These are phyloP conservation scores for Hestina assimilis DNA, from an alignment of 1,140 invertebrate species.

Conservation along the genomic window DNA sequence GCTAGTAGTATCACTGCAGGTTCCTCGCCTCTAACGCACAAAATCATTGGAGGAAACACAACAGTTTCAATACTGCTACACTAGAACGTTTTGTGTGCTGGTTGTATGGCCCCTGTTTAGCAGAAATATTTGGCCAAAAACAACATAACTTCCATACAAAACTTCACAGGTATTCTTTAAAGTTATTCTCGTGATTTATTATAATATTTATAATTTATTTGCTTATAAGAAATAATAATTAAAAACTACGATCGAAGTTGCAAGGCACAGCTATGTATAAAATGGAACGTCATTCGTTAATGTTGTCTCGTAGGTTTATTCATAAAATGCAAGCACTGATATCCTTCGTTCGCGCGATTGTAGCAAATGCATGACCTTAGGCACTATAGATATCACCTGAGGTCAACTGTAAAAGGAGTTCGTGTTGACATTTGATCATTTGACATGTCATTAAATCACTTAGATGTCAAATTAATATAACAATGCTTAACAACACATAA, in stretches of 20 bases:
- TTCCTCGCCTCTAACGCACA: no score
- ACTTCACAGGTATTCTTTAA: no score
- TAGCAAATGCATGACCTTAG: constrained; percentile 21
- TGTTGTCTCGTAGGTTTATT: neutral
- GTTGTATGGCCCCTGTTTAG: no score
- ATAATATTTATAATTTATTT: neutral
- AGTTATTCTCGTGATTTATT: neutral
- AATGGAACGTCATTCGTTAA: neutral
- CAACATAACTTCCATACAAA: no score
- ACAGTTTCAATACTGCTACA: no score
- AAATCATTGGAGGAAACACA: no score
- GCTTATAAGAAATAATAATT: no score
- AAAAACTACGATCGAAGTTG: no score
- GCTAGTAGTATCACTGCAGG: no score
- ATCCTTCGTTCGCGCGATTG: constrained; percentile 15
- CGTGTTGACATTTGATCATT: neutral
- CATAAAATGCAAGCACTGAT: constrained; percentile 5
- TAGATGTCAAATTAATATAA: neutral
- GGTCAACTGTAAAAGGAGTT: constrained; percentile 26
- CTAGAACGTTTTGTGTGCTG: no score
- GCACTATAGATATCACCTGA: constrained; percentile 7
- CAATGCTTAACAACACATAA: neutral
- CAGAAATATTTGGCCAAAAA: no score
- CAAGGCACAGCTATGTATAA: no score
- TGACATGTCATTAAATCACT: neutral